Evolutionary conservation across 1,140 invertebrate species (phyloP), one percentile per base, ranked within the genome.

Genomic region (Polypedilum vanderplanki): DNA sequence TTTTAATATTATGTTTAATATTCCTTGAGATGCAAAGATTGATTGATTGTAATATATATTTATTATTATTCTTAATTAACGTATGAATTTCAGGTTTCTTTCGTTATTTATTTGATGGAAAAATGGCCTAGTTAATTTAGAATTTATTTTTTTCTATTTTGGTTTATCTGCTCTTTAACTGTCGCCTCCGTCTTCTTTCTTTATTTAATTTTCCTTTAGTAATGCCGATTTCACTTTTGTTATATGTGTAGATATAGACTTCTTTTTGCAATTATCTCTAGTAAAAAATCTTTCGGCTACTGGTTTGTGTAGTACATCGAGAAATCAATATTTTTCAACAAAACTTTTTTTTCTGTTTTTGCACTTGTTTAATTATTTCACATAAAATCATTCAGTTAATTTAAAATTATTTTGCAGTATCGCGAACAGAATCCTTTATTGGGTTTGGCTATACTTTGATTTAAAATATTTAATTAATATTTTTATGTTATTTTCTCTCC

Each of bases 21-120:
- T 20, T 70, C 65, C 65, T 70, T 70, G 65, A 70, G 65, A 70
- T 70, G 65, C 20, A 20, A 33, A 70, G 65, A 70, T 70, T 70
- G 65, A 70, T 70, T 70, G 65, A 70, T 70, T 70, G 65, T 70
- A 70, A 20, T 70, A 10, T 18, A 33, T 33, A n/a, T 70, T 70
- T n/a, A 67, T 67, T 67, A n/a, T 67, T 67, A 1, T 57, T n/a
- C 64, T 67, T 67, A 70, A 70, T 57, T 57, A 57, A 57, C 46
- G 46, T 57, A 57, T 57, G 46, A 57, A n/a, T 57, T 57, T 70
- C 20, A 20, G 65, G 17, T 70, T 70, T 70, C 5, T 70, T 20
- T 22, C 17, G n/a, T 70, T 20, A 18, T 70, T 20, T 20, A 10
- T 70, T 18, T 70, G 65, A 20, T 70, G 65, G 17, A 70, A 9